Base-by-base conservation (phyloP, 2,888 invertebrate genomes). In the Aporophyla nigra region DNA sequence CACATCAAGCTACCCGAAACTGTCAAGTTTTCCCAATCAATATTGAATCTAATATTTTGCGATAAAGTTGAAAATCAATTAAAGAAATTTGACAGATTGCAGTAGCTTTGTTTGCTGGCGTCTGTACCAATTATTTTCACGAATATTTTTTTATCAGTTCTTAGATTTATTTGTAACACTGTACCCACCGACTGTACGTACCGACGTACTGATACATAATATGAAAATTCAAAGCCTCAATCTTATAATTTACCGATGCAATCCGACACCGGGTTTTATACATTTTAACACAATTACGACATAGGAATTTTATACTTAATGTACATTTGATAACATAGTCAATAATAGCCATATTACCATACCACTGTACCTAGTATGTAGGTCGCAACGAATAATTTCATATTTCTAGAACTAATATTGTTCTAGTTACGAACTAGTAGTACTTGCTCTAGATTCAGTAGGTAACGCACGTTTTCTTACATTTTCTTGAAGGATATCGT, bases 161-260 rank as follows among this genome's bases (percentile, higher is more conserved):
- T 21, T 21, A 1, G 12, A 21, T 61, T 58, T 40, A 53, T 33
- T 53, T 40, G 10, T 59, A 67, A 46, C 27, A 27, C 27, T 43
- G 71, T 21, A 58, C 10, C 5, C 1, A 4, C 5, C 27, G 46
- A 63, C 70, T 62, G 74, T 80, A 82, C 33, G 10, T 59, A 59
- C 27, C 58, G 27, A 27, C 16, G 58, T 19, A 74, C 61, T 9
- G 71, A 74, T 63, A 82, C 76, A 79, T 71, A 77, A 82, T 83
- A 88, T 83, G 80, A 83, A 85, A 87, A 85, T 84, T 68, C 51
- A 78, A 75, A 82, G 74, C 72, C 80, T 82, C 76, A 83, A 86
- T 83, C 73, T 66, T 63, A 78, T 82, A 86, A 88, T 87, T 86
- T 83, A 89, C 72, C 65, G 68, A 66, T 62, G 78, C 76, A 79